Conservation (phyloP, 2,113 vertebrate genomes). For the Callipepla squamata region DNA sequence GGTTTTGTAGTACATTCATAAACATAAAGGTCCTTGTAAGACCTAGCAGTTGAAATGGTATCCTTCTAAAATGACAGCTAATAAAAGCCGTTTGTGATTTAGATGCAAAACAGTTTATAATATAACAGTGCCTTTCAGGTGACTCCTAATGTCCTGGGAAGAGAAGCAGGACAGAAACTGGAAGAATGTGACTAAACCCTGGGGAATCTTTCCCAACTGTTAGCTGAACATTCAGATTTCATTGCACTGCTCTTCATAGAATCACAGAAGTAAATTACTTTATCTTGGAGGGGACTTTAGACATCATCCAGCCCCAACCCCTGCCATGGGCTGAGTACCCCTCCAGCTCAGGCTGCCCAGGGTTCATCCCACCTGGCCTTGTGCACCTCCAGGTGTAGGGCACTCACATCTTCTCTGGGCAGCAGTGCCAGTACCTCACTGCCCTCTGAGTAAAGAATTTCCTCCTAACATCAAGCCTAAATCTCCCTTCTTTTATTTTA, state of each 20-base stretch:
- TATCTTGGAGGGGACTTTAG: too few relatives aligned
- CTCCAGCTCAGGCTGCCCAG: too few relatives aligned
- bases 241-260: background rate
- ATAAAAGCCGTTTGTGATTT: constrained; percentile 45
- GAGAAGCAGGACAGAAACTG: background rate
- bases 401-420: too few relatives aligned
- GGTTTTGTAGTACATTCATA: constrained; percentile 11
- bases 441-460: too few relatives aligned
- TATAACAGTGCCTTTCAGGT: background rate
- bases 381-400: too few relatives aligned
- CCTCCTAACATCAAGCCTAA: too few relatives aligned
- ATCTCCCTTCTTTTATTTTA: too few relatives aligned
- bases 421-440: too few relatives aligned
- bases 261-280: too few relatives aligned
- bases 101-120: background rate
- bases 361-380: too few relatives aligned
- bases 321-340: too few relatives aligned
- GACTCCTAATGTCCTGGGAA: background rate
- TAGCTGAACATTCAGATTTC: background rate
- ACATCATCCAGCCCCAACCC: too few relatives aligned
- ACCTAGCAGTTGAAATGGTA: background rate
- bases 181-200: background rate
- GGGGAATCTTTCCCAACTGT: background rate
- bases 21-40: constrained; percentile 35
- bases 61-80: constrained; percentile 45